Conservation (phyloP, 35 echinoderm and acorn worm genomes). For the Antedon bifida region DNA sequence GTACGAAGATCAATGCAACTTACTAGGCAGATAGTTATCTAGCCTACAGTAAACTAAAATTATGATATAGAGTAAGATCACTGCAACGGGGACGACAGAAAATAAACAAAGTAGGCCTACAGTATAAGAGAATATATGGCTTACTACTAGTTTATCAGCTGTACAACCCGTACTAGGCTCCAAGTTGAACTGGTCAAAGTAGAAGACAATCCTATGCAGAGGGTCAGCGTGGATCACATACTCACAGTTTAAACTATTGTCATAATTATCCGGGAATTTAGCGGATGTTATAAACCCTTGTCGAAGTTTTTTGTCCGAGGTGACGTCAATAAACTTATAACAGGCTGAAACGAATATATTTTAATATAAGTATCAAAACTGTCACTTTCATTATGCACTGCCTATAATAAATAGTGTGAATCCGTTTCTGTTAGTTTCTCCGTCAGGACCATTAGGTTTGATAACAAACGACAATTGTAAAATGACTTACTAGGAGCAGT, state of each 20-base stretch:
- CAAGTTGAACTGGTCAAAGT: slow-evolving; percentile 34
- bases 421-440: no score
- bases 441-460: no score
- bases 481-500: slow-evolving; percentile 15
- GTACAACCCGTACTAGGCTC: slow-evolving; percentile 25
- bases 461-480: no score
- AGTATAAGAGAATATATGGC: not conserved
- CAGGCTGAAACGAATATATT: slow-evolving; percentile 16
- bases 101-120: no score
- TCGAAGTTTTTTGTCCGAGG: not conserved
- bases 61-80: no score
- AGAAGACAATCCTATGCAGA: slow-evolving; percentile 22
- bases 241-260: slow-evolving; percentile 30
- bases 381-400: no score
- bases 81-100: no score
- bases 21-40: no score
- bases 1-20: no score
- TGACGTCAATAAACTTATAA: slow-evolving; percentile 26
- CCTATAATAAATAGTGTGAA: no score
- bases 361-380: not conserved
- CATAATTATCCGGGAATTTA: slow-evolving; percentile 36
- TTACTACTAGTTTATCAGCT: slow-evolving; percentile 27
- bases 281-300: slow-evolving; percentile 34
- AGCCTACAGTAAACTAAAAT: no score
- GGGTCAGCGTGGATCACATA: slow-evolving; percentile 44